These are phyloP conservation scores for Caenorhabditis sp. DNA, from an alignment of 2,888 invertebrate genomes.

Conservation along the genomic window DNA sequence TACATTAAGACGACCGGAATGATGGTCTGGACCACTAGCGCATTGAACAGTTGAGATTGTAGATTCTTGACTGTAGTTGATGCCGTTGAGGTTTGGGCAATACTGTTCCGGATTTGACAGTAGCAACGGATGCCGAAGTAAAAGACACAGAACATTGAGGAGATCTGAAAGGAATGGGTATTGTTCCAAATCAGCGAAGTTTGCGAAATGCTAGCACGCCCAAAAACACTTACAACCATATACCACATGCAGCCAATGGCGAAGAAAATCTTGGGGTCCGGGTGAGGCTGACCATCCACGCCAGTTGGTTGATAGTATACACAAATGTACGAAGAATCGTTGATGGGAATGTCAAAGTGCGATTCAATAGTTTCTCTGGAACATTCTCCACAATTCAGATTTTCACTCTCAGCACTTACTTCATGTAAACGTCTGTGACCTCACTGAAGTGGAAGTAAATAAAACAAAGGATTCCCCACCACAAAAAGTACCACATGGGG, in stretches of 20 bases:
- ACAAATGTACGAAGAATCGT: slow-evolving; percentile 50
- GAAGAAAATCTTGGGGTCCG: slow-evolving; percentile 53
- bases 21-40: slow-evolving; percentile 36
- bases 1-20: slow-evolving; percentile 44
- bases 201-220: no score
- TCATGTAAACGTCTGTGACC: slow-evolving; percentile 48
- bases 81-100: background rate
- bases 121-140: slow-evolving; percentile 42
- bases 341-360: slow-evolving; percentile 40
- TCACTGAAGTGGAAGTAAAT: slow-evolving; percentile 41
- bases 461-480: slow-evolving; percentile 54
- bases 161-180: slow-evolving; percentile 24
- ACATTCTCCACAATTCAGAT: slow-evolving; percentile 1
- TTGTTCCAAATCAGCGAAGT: no score
- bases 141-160: slow-evolving; percentile 50
- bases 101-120: slow-evolving; percentile 1
- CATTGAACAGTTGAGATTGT: slow-evolving; percentile 42
- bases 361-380: slow-evolving; percentile 37
- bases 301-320: slow-evolving; percentile 56
- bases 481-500: slow-evolving; percentile 51
- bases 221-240: slow-evolving; percentile 32
- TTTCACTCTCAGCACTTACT: slow-evolving; percentile 18
- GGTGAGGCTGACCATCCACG: slow-evolving; percentile 44
- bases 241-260: slow-evolving; percentile 62
- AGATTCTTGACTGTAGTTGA: slow-evolving; percentile 2